Percentiles rank a stretch among this genome's conserved stretches.
phyloP scores from a whole-genome alignment of 2,888 invertebrate species.

The Bruchidius siliquastri region DNA sequence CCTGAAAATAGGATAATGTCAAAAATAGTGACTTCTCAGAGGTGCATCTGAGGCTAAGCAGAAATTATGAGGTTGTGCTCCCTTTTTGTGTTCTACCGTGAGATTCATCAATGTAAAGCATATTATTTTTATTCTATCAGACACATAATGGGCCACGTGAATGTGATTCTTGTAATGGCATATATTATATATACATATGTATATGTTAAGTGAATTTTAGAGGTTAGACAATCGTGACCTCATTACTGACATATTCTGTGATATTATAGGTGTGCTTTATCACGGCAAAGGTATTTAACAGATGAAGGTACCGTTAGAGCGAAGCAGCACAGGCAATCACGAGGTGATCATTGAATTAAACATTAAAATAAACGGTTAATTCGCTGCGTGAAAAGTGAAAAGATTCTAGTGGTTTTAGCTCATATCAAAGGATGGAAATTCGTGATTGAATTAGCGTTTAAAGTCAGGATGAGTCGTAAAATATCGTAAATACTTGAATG shows the following conservation, averaged over 20 bases:
- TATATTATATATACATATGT: conserved; percentile 6
- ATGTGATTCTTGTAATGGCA: not conserved
- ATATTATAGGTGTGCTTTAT: not conserved
- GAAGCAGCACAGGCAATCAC: not conserved
- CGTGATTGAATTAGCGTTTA: too few species aligned
- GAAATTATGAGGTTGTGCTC: too few species aligned
- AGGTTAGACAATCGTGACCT: not conserved
- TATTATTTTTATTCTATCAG: not conserved
- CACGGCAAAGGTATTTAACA: not conserved
- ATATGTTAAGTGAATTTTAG: not conserved
- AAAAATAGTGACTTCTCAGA: too few species aligned
- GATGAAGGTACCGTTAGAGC: not conserved
- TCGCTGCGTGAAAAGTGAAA: not conserved
- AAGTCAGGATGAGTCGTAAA: too few species aligned
- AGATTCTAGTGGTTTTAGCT: too few species aligned
- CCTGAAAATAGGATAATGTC: too few species aligned
- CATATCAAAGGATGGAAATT: too few species aligned
- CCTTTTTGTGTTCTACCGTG: too few species aligned
- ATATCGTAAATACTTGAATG: too few species aligned
- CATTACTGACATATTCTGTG: not conserved
- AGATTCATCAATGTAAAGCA: not conserved
- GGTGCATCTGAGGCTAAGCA: too few species aligned
- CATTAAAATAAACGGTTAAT: not conserved
- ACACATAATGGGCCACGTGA: not conserved
- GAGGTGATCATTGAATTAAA: not conserved